A percentile compares a stretch with the other conserved stretches of the same genome.
Conservation (phyloP, 2,888 invertebrate species). For the Patella pellucida region DNA sequence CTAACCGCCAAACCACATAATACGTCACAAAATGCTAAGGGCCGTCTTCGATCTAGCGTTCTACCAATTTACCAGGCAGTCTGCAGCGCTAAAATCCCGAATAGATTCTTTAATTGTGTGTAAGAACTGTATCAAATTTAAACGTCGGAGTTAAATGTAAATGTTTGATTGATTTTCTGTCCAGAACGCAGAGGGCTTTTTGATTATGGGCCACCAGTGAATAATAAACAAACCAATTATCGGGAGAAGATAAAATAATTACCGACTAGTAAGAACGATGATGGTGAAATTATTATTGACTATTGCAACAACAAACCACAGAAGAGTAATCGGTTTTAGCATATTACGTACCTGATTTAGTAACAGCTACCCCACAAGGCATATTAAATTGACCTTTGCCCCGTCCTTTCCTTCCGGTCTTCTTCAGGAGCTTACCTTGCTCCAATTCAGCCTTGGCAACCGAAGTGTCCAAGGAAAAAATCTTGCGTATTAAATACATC, state of each 20-base stretch:
- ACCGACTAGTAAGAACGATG: not conserved
- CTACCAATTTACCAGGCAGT: too few relatives aligned
- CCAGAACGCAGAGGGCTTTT: too few relatives aligned
- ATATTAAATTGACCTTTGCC: slow-evolving; percentile 61
- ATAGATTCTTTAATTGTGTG: too few relatives aligned
- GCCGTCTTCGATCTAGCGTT: too few relatives aligned
- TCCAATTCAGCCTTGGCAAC: slow-evolving; percentile 38
- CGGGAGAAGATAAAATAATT: not conserved
- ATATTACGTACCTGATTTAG: slow-evolving; percentile 52
- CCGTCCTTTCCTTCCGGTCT: slow-evolving; percentile 57
- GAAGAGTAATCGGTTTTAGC: too few relatives aligned
- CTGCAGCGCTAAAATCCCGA: too few relatives aligned
- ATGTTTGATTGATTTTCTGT: too few relatives aligned
- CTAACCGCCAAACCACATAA: too few relatives aligned
- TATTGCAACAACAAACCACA: too few relatives aligned
- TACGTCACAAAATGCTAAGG: too few relatives aligned
- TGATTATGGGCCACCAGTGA: not conserved
- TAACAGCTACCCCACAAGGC: slow-evolving; percentile 63
- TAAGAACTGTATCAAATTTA: too few relatives aligned
- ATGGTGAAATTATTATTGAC: not conserved
- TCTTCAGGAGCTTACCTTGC: slow-evolving; percentile 53
- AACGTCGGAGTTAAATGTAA: too few relatives aligned
- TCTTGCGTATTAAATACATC: slow-evolving; percentile 1
- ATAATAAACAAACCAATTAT: not conserved
- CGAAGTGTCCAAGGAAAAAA: slow-evolving; percentile 8